A percentile compares a stretch with the other conserved stretches of the same genome.
These are phyloP conservation scores for Acrocephalus kingi DNA, from an alignment of 2,113 vertebrate species.

Conservation along the genomic window DNA sequence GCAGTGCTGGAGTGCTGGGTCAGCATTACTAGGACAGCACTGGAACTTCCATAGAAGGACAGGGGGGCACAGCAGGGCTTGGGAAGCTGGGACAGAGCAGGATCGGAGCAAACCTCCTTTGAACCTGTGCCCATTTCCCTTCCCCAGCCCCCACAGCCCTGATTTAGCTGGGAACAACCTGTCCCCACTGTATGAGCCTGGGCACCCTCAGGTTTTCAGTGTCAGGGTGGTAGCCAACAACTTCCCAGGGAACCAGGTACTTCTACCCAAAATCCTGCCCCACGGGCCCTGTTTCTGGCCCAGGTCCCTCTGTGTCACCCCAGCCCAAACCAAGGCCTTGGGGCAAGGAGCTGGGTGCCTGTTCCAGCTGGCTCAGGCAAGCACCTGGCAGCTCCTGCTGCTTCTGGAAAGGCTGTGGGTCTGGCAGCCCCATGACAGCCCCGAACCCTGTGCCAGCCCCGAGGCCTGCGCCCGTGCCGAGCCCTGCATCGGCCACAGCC, in stretches of 20 bases:
- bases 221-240: rapidly evolving
- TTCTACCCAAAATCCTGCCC: not conserved
- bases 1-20: not conserved
- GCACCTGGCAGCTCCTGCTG: not conserved
- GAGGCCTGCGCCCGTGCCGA: not conserved
- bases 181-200: rapidly evolving
- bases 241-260: too few species aligned
- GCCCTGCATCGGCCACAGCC: not conserved
- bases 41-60: rapidly evolving
- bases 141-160: not conserved
- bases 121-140: not conserved
- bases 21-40: not conserved
- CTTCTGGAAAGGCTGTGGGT: not conserved
- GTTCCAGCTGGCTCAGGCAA: not conserved
- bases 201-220: not conserved
- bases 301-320: not conserved
- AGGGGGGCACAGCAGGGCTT: not conserved
- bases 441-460: not conserved
- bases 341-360: not conserved
- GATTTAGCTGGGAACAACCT: not conserved
- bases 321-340: not conserved
- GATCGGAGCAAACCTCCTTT: not conserved
- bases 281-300: not conserved
- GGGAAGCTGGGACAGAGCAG: not conserved
- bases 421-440: not conserved